Conservation (phyloP, 2,888 invertebrate species). For the Augiades crinisus region DNA sequence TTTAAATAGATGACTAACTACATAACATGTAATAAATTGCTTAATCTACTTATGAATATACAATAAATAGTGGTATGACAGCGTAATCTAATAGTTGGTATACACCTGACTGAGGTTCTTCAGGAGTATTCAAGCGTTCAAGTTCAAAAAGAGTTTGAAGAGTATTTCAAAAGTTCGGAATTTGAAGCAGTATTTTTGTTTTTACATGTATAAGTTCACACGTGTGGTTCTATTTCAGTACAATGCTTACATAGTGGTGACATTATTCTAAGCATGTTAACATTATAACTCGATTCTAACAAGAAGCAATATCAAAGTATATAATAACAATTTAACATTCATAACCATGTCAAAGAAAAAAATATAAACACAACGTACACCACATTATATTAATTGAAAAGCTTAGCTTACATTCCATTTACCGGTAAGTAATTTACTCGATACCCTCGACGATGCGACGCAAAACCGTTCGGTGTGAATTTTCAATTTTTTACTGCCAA, state of each 20-base stretch:
- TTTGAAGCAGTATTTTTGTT: background rate
- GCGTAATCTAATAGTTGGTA: conserved; percentile 1
- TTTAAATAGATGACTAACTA: conserved; percentile 24
- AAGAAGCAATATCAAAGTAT: background rate
- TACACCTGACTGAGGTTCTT: background rate
- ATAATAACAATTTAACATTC: conserved; percentile 3
- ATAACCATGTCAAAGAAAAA: conserved; percentile 16
- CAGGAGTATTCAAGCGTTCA: too few relatives aligned
- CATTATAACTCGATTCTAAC: background rate
- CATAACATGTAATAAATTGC: conserved; percentile 16
- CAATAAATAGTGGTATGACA: conserved; percentile 16
- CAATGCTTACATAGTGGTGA: background rate
- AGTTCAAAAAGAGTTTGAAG: too few relatives aligned
- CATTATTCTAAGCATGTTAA: background rate
- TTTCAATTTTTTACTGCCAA: conserved; percentile 57
- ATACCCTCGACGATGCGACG: conserved; percentile 16
- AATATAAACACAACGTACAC: background rate
- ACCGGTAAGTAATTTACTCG: conserved; percentile 12
- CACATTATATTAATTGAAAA: conserved; percentile 24
- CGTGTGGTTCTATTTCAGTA: too few relatives aligned
- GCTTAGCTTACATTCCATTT: conserved; percentile 22
- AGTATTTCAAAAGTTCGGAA: background rate
- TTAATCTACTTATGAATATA: conserved; percentile 15
- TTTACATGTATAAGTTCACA: too few relatives aligned
- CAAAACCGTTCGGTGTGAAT: conserved; percentile 54